Percentiles rank a stretch among this genome's conserved stretches.
These are phyloP conservation scores for Pagrus major DNA, from an alignment of 2,113 vertebrate genomes.

Conservation along the genomic window DNA sequence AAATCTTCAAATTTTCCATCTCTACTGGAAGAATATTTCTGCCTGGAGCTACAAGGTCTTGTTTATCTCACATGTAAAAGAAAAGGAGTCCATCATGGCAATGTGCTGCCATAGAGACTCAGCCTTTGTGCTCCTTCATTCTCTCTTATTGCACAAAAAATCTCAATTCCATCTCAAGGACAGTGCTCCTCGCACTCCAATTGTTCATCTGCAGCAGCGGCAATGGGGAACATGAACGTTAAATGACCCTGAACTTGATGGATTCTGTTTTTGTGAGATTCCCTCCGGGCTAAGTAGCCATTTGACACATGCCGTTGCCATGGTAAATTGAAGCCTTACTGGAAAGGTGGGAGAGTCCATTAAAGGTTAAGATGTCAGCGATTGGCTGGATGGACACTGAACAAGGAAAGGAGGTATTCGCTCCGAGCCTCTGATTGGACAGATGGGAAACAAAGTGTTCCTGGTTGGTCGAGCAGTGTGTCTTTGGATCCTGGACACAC, in stretches of 20 bases:
- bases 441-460: conserved; percentile 20
- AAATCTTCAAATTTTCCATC: too few species aligned
- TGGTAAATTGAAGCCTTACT: conserved; percentile 62
- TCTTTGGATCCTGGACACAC: conserved; percentile 63
- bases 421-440: conserved; percentile 54
- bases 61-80: conserved; percentile 27
- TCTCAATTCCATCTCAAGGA: conserved; percentile 73
- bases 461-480: conserved; percentile 63
- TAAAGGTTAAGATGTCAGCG: conserved; percentile 63
- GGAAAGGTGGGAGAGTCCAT: conserved; percentile 23
- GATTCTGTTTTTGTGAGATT: conserved; percentile 67
- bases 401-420: conserved; percentile 34
- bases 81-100: conserved; percentile 29
- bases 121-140: conserved; percentile 21
- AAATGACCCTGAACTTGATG: conserved; percentile 79
- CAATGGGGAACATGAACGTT: conserved; percentile 55
- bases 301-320: conserved; percentile 75
- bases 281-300: conserved; percentile 66
- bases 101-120: conserved; percentile 22
- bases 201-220: conserved; percentile 60
- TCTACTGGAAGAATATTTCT: background rate
- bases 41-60: conserved; percentile 7
- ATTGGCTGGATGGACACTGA: conserved; percentile 63
- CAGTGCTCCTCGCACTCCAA: conserved; percentile 39
- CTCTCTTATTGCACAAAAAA: conserved; percentile 40